These are phyloP conservation scores for Parazoanthus darwini DNA, from an alignment of 92 coral and sea anemone genomes.

Conservation along the genomic window DNA sequence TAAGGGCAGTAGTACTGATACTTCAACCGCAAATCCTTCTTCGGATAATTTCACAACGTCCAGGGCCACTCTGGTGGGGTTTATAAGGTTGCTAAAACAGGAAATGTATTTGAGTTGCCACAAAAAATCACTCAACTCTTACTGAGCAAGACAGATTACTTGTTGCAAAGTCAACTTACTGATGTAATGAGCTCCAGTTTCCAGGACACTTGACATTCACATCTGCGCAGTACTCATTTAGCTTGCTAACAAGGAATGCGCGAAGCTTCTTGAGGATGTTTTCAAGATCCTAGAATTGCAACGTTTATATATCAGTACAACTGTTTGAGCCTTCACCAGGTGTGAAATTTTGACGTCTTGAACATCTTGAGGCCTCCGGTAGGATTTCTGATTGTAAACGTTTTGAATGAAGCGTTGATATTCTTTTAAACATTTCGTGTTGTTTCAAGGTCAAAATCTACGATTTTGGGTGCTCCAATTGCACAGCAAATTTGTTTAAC, in stretches of 20 bases:
- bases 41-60: constrained; percentile 3
- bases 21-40: constrained; percentile 16
- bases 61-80: not conserved
- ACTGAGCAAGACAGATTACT: not conserved
- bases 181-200: constrained; percentile 6
- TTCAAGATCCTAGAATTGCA: not conserved
- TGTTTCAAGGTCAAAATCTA: no score
- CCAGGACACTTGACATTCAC: not conserved
- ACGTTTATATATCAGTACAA: not conserved
- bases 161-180: not conserved
- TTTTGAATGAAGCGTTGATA: no score
- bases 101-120: not conserved
- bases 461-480: no score
- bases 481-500: no score
- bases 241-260: constrained; percentile 6
- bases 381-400: no score
- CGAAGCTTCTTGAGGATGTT: not conserved
- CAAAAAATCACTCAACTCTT: not conserved
- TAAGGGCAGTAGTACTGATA: not conserved
- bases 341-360: not conserved
- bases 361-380: not conserved
- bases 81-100: not conserved
- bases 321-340: not conserved
- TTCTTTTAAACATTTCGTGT: no score
- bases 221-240: not conserved